phyloP scores from a whole-genome alignment of 2,888 invertebrate genomes.

The Stenolophus ochropezus region DNA sequence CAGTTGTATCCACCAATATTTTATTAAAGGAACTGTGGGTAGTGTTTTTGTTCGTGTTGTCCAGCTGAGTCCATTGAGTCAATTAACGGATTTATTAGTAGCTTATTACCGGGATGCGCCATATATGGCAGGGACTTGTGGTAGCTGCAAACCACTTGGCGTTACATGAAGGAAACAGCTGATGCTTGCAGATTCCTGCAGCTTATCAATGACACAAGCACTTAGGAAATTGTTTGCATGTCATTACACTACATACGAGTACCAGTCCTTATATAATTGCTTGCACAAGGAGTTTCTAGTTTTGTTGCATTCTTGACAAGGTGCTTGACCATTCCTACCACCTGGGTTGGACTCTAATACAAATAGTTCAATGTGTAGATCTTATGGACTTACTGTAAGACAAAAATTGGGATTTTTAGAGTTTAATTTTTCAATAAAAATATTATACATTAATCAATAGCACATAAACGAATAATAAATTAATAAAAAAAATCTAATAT shows the following conservation, averaged over 20 bases:
- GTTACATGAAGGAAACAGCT: not conserved
- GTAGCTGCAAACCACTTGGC: not conserved
- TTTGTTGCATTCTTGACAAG: not conserved
- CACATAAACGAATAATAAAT: too few relatives aligned
- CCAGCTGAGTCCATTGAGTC: conserved; percentile 1
- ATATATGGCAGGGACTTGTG: not conserved
- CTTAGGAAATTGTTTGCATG: not conserved
- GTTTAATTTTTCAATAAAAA: too few relatives aligned
- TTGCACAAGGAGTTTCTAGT: not conserved
- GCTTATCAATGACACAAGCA: not conserved
- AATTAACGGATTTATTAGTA: conserved; percentile 41
- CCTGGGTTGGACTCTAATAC: not conserved
- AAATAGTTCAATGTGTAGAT: too few relatives aligned
- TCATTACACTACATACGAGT: not conserved
- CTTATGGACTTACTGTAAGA: too few relatives aligned
- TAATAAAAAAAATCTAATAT: too few relatives aligned
- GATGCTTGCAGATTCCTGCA: not conserved
- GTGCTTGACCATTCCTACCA: not conserved
- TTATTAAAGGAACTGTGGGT: too few relatives aligned
- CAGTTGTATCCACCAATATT: too few relatives aligned
- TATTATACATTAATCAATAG: too few relatives aligned
- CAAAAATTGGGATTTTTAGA: too few relatives aligned
- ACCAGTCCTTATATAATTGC: not conserved
- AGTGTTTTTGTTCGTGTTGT: not conserved
- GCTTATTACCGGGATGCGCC: conserved; percentile 16